These are phyloP conservation scores for Caranx ignobilis DNA, from an alignment of 2,113 vertebrate genomes.

Conservation along the genomic window DNA sequence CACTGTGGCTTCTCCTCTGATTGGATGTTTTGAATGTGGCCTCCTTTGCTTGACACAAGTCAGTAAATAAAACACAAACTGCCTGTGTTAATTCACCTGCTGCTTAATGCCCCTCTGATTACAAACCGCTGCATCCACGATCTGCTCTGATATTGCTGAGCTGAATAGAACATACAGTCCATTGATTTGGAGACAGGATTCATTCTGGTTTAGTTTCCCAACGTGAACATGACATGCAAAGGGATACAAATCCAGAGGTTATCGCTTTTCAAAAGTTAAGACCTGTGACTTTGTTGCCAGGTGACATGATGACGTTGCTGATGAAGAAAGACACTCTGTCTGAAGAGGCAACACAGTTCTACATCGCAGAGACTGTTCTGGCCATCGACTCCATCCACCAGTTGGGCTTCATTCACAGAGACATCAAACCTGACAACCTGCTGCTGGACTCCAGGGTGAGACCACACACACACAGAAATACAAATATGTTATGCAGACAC, in stretches of 20 bases:
- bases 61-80: too few relatives aligned
- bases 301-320: conserved; percentile 99
- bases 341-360: conserved; percentile 98
- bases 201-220: neutral
- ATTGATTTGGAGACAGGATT: neutral
- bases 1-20: too few relatives aligned
- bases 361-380: conserved; percentile 97
- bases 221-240: neutral
- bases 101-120: too few relatives aligned
- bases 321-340: conserved; percentile 99
- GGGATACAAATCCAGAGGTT: neutral
- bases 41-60: too few relatives aligned
- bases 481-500: neutral
- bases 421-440: conserved; percentile 99
- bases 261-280: neutral
- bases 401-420: conserved; percentile 97
- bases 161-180: too few relatives aligned
- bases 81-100: too few relatives aligned
- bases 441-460: conserved; percentile 94
- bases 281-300: conserved; percentile 74
- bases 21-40: too few relatives aligned
- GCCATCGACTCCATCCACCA: conserved; percentile 99
- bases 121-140: too few relatives aligned
- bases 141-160: too few relatives aligned
- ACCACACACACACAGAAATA: neutral